Percentiles rank a stretch among this genome's conserved stretches.
Conservation (phyloP, 2,888 invertebrate species). For the Pammene aurita region DNA sequence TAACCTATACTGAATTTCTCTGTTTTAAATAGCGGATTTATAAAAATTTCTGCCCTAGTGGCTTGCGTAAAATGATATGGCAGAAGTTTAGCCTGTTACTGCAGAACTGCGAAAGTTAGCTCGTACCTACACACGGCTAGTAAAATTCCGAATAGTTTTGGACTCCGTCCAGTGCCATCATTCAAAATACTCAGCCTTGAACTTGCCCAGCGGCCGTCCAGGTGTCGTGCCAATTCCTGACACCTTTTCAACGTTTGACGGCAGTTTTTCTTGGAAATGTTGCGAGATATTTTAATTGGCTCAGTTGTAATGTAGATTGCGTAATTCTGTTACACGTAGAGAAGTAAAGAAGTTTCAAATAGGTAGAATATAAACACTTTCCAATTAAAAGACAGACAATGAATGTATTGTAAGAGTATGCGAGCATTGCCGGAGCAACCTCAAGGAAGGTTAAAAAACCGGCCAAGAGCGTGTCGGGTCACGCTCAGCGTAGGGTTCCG, state of each 20-base stretch:
- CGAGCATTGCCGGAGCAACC: too few relatives aligned
- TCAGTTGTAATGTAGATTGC: slow-evolving; percentile 21
- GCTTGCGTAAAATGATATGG: neutral
- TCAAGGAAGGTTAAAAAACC: too few relatives aligned
- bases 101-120: slow-evolving; percentile 43
- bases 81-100: neutral
- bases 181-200: slow-evolving; percentile 70
- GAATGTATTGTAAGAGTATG: too few relatives aligned
- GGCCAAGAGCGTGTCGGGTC: too few relatives aligned
- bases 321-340: neutral
- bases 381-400: too few relatives aligned
- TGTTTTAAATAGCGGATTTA: too few relatives aligned
- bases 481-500: too few relatives aligned
- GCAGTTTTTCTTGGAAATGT: slow-evolving; percentile 36
- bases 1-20: too few relatives aligned
- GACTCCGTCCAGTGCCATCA: slow-evolving; percentile 64
- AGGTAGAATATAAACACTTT: neutral
- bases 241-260: slow-evolving; percentile 49
- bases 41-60: too few relatives aligned
- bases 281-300: slow-evolving; percentile 28
- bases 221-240: slow-evolving; percentile 50
- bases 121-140: slow-evolving; percentile 46
- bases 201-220: slow-evolving; percentile 57
- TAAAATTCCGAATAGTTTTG: slow-evolving; percentile 65
- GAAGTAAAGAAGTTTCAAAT: neutral